Percentiles rank a stretch among this genome's conserved stretches.
Conservation (phyloP, 2,888 invertebrate genomes). For the Autographa gamma region DNA sequence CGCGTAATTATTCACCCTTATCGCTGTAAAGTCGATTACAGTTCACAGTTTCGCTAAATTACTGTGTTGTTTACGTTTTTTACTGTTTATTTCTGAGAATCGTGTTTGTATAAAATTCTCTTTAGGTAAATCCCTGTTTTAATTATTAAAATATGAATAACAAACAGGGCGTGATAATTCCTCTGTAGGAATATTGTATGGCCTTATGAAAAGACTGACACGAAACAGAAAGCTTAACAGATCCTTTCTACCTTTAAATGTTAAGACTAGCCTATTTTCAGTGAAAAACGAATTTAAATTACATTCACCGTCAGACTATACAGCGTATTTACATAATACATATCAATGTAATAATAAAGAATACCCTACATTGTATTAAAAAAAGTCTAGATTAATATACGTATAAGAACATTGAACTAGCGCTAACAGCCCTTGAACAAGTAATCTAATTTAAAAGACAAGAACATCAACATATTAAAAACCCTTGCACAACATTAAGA, state of each 20-base stretch:
- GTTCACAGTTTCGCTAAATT: neutral
- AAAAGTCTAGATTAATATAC: neutral
- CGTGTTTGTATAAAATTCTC: neutral
- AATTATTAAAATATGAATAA: neutral
- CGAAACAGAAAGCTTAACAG: no score
- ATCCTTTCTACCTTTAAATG: no score
- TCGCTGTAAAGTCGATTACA: conserved; percentile 1
- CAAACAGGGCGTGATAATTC: no score
- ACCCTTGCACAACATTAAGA: neutral
- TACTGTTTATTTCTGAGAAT: neutral
- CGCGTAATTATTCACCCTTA: neutral
- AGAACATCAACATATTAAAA: neutral
- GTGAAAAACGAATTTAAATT: no score
- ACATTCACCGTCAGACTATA: no score
- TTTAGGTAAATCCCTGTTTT: neutral
- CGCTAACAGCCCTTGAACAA: neutral
- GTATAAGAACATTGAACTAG: neutral
- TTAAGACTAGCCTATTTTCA: no score
- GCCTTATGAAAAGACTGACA: no score
- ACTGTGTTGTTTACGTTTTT: neutral
- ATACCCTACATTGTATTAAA: neutral
- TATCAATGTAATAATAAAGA: neutral
- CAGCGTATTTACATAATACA: neutral
- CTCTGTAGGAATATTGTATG: no score
- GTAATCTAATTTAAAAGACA: neutral